A percentile compares a stretch with the other conserved stretches of the same genome.
Conservation (phyloP, 2,888 invertebrate genomes). For the Meganola albula region DNA sequence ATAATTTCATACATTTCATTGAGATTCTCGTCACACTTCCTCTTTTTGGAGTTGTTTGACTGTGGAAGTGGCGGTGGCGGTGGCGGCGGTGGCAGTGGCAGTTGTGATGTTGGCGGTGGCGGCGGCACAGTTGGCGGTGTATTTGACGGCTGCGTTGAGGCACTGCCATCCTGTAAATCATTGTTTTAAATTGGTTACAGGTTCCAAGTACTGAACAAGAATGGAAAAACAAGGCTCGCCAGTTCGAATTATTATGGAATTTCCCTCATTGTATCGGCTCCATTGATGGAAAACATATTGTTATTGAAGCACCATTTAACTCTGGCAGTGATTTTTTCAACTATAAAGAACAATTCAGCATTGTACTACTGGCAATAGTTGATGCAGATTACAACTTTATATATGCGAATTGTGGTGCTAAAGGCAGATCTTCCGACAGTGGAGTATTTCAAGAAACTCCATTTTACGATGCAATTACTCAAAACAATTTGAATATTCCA, state of each 20-base stretch:
- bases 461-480: constrained; percentile 10
- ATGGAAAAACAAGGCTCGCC: not conserved
- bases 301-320: constrained; percentile 17
- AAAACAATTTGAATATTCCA: constrained; percentile 13
- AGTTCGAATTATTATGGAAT: not conserved
- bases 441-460: constrained; percentile 18
- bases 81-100: not conserved
- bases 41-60: too few species aligned
- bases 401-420: constrained; percentile 17
- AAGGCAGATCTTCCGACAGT: constrained; percentile 21
- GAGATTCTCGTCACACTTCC: not conserved
- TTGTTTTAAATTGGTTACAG: too few species aligned
- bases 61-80: not conserved
- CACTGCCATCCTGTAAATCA: too few species aligned
- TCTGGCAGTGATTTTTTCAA: constrained; percentile 15
- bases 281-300: constrained; percentile 19
- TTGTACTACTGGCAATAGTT: constrained; percentile 20
- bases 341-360: constrained; percentile 20
- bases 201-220: constrained; percentile 1
- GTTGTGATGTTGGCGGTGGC: not conserved
- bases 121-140: not conserved
- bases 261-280: constrained; percentile 18
- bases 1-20: constrained; percentile 14
- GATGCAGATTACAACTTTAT: constrained; percentile 22
- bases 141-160: not conserved